A percentile compares a stretch with the other conserved stretches of the same genome.
Evolutionary conservation across 2,113 vertebrate genomes (phyloP).

Genomic region (Bubo blakistoni): DNA sequence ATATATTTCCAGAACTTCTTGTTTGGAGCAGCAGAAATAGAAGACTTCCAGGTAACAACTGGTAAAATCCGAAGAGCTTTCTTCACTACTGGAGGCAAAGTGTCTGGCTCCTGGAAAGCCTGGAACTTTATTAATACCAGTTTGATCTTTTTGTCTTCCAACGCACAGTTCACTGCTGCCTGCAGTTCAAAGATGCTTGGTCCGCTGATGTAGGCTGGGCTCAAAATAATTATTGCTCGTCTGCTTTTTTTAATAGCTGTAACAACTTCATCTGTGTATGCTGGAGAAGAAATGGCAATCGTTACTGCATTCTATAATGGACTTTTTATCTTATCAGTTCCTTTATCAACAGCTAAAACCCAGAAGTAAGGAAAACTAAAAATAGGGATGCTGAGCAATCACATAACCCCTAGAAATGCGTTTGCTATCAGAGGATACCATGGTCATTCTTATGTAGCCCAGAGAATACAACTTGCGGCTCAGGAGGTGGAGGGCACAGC

Average conservation of each 20-base stretch:
- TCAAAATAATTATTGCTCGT: slow-evolving; percentile 83
- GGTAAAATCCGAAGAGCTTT: slow-evolving; percentile 84
- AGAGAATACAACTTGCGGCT: background rate
- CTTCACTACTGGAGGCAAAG: slow-evolving; percentile 76
- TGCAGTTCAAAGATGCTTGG: slow-evolving; percentile 84
- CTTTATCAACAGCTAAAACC: background rate
- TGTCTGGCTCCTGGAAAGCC: slow-evolving; percentile 68
- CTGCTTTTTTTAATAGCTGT: slow-evolving; percentile 79
- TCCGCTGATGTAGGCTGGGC: slow-evolving; percentile 76
- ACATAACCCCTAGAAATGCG: background rate
- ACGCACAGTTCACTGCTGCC: slow-evolving; percentile 78
- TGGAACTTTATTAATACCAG: slow-evolving; percentile 76
- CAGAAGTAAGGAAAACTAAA: background rate
- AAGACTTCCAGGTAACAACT: slow-evolving; percentile 72
- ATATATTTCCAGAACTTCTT: slow-evolving; percentile 83
- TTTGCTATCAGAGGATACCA: background rate
- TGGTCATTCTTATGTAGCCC: rapidly evolving
- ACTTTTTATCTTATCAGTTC: background rate
- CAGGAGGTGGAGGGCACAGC: background rate
- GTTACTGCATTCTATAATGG: background rate
- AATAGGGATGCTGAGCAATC: background rate
- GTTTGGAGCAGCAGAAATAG: slow-evolving; percentile 26
- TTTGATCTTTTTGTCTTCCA: slow-evolving; percentile 73
- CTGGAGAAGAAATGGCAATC: slow-evolving; percentile 53
- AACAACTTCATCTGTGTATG: slow-evolving; percentile 84